Base-by-base conservation (phyloP, 2,797 vertebrate species). In the Pseudomugil gertrudae region DNA sequence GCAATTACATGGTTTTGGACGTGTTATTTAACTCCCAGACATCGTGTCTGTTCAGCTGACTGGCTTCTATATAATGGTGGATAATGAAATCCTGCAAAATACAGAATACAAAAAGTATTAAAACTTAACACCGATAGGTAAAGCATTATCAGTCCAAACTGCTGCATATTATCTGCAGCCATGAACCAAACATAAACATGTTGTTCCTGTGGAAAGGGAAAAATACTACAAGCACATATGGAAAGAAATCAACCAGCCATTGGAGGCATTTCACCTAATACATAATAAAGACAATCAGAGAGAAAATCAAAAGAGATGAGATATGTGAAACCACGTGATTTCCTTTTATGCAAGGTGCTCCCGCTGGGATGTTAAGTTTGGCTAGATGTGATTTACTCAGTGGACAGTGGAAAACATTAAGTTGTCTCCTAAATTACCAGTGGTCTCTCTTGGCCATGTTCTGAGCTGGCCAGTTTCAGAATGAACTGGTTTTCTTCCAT, bases 361-460 rank as follows among this genome's bases (percentile, higher is more conserved):
- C 57, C 61, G 69, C 61, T 48, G 27, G 48, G 73, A 69, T 48
- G 55, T 70, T 70, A 48, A 63, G 63, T 70, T 76, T 72, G 45
- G 38, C 72, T 30, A 40, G 35, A 72, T 70, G 71, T 62, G 40
- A 15, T 74, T 63, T 55, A 19, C 54, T 48, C 60, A n/a, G 51
- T 26, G 14, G n/a, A 35, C 17, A 5, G 7, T 38, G 26, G 63
- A 57, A 7, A 53, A 50, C 38, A 51, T 27, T 5, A 4, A 35
- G 11, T 50, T 1, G 3, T 63, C 17, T 54, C 11, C 43, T 21
- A 15, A 40, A 21, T 57, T 61, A 61, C 19, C 45, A 51, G 17
- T 27, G 48, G 35, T 24, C 45, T 21, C 21, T 9, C 21, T 24
- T 33, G 9, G 21, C 13, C 5, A 0, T 17, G 5, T 38, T 23